Evolutionary conservation across 2,888 invertebrate genomes (phyloP).

Genomic region (Ganaspis brasiliensis): DNA sequence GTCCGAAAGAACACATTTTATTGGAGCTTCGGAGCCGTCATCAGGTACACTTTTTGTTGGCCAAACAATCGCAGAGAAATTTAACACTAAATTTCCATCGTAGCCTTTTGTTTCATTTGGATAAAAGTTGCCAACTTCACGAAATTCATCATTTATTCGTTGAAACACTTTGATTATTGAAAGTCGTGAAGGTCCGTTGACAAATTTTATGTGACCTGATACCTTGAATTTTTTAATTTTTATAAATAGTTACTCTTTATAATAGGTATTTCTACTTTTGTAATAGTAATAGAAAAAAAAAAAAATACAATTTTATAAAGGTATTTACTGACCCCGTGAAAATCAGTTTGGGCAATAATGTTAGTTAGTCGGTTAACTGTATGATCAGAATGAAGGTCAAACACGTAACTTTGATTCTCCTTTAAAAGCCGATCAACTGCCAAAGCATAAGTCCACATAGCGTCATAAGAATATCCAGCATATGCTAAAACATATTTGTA

Average conservation of each 20-base stretch:
- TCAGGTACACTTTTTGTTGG: constrained; percentile 84
- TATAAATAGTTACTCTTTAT: too few species aligned
- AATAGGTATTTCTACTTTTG: too few species aligned
- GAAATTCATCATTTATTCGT: constrained; percentile 82
- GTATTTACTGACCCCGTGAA: constrained; percentile 84
- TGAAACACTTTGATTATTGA: constrained; percentile 85
- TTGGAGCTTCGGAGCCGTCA: constrained; percentile 85
- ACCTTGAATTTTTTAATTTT: constrained; percentile 63
- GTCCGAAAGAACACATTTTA: constrained; percentile 86
- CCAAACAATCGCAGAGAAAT: constrained; percentile 85
- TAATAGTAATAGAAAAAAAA: too few species aligned
- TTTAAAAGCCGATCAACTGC: constrained; percentile 86
- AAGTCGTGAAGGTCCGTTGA: constrained; percentile 86
- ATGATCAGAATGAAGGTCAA: constrained; percentile 82
- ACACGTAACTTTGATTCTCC: constrained; percentile 83
- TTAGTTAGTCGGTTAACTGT: constrained; percentile 84
- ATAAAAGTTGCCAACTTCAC: constrained; percentile 83
- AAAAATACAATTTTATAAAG: too few species aligned
- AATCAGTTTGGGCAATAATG: constrained; percentile 85
- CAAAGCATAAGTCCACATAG: constrained; percentile 90
- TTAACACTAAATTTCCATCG: constrained; percentile 82
- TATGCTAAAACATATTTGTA: constrained; percentile 81
- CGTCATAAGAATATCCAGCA: constrained; percentile 90
- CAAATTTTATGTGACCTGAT: constrained; percentile 87
- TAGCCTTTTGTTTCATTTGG: constrained; percentile 82